phyloP scores from a whole-genome alignment of 2,888 invertebrate species.

The Caenorhabditis uteleia region DNA sequence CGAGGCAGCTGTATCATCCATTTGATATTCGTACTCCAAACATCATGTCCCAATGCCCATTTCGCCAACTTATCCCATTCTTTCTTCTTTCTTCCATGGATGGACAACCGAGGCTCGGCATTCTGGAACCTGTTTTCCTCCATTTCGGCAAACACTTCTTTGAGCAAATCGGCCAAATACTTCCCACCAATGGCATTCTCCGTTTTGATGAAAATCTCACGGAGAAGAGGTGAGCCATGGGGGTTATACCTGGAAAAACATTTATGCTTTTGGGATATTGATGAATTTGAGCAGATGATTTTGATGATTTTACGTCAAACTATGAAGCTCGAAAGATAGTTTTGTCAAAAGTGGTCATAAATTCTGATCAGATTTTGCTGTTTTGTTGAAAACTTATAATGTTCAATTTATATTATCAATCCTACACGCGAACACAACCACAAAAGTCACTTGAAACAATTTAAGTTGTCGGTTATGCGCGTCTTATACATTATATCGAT shows the following conservation, averaged over 20 bases:
- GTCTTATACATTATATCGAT: no score
- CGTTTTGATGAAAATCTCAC: conserved; percentile 98
- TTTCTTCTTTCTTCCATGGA: conserved; percentile 88
- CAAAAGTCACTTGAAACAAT: no score
- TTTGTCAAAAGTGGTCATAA: no score
- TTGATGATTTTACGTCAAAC: no score
- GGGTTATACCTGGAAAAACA: conserved; percentile 82
- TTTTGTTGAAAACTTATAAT: no score
- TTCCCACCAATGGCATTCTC: conserved; percentile 94
- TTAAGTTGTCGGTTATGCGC: no score
- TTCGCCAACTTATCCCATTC: conserved; percentile 97
- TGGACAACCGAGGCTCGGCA: conserved; percentile 90
- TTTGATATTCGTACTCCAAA: conserved; percentile 87
- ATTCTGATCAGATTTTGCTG: no score
- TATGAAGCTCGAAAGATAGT: no score
- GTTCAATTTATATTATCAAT: no score
- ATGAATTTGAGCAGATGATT: no score
- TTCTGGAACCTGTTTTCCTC: conserved; percentile 99
- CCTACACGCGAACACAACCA: no score
- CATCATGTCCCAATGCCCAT: conserved; percentile 91
- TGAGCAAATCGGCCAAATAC: conserved; percentile 96
- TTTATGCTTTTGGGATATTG: no score
- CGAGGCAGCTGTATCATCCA: conserved; percentile 98
- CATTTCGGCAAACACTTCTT: conserved; percentile 92
- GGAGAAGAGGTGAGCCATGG: conserved; percentile 87